Evolutionary conservation across 2,797 vertebrate genomes (phyloP).

Genomic region (Phrynocephalus forsythii): DNA sequence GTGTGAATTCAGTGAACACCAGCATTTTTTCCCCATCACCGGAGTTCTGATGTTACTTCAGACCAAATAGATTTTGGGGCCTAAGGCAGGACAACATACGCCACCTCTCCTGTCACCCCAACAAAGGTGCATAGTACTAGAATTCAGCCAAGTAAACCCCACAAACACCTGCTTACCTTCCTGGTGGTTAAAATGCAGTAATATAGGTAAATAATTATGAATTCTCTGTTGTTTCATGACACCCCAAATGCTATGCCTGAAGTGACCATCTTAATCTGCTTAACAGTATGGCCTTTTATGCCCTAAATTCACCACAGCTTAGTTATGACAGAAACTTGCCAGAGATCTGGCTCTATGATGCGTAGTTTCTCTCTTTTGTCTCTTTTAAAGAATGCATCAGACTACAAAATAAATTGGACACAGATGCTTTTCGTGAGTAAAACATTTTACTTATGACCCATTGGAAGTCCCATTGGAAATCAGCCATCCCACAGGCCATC

Average conservation of each 20-base stretch:
- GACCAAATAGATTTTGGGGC: not conserved
- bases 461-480: conserved; percentile 67
- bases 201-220: not conserved
- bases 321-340: not conserved
- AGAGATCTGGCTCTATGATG: not conserved
- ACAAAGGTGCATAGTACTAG: not conserved
- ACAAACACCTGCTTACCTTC: not conserved
- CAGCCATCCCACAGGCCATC: conserved; percentile 65
- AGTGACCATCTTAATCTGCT: not conserved
- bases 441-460: conserved; percentile 35
- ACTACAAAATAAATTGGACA: conserved; percentile 16
- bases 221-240: not conserved
- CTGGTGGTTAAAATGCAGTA: not conserved
- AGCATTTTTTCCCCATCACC: not conserved
- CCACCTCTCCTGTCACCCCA: not conserved
- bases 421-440: not conserved
- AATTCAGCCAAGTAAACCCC: not conserved
- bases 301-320: not conserved
- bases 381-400: not conserved
- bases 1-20: too few relatives aligned
- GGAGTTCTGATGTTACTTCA: conserved; percentile 16
- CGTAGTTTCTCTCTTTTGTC: not conserved
- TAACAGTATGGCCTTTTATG: not conserved
- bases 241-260: not conserved
- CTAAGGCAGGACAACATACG: not conserved